A percentile compares a stretch with the other conserved stretches of the same genome.
phyloP scores from a whole-genome alignment of 1,140 invertebrate species.

The Microplitis mediator region DNA sequence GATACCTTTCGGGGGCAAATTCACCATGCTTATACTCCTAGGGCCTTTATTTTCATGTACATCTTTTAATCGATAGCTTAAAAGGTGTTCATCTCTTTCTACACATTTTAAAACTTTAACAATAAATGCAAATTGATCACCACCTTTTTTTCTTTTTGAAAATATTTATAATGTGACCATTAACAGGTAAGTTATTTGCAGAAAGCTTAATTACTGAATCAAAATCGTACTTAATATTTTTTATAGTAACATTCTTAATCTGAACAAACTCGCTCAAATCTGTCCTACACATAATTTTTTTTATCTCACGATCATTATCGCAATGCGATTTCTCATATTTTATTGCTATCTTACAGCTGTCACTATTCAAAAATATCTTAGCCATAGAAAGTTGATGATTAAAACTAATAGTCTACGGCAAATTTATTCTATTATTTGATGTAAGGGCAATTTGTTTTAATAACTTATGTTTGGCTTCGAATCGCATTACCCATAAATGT shows the following conservation, averaged over 20 bases:
- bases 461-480: not conserved
- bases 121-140: not conserved
- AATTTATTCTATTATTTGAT: not conserved
- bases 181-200: not conserved
- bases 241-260: not conserved
- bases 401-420: not conserved
- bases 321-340: not conserved
- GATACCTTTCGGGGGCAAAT: not conserved
- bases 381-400: not conserved
- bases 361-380: not conserved
- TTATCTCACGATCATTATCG: not conserved
- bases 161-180: not conserved
- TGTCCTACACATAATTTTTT: not conserved
- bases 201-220: not conserved
- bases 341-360: not conserved
- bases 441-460: not conserved
- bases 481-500: not conserved
- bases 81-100: not conserved
- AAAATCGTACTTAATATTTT: not conserved
- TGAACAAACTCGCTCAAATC: no score
- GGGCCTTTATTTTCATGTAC: no score
- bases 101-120: not conserved
- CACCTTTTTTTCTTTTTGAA: not conserved
- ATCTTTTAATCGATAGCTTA: not conserved
- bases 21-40: no score